These are phyloP conservation scores for Iphiclides podalirius DNA, from an alignment of 2,888 invertebrate species.

Conservation along the genomic window DNA sequence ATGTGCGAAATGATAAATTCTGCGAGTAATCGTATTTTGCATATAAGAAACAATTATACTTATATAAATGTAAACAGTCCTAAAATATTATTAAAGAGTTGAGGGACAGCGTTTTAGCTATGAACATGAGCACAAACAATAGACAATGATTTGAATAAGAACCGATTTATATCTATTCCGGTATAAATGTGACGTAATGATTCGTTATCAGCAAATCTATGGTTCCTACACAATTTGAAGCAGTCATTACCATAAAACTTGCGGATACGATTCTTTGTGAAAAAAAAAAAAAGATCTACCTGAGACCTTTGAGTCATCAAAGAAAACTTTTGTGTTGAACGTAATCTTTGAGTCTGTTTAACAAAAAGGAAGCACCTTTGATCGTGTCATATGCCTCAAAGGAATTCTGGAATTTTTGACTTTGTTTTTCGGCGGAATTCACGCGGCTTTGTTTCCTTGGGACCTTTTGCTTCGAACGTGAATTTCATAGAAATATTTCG, in stretches of 20 bases:
- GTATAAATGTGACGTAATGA: too few species aligned
- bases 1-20: constrained; percentile 1
- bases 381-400: constrained; percentile 25
- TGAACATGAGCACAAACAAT: too few species aligned
- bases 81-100: too few species aligned
- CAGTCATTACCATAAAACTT: constrained; percentile 15
- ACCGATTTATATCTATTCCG: too few species aligned
- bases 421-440: constrained; percentile 9
- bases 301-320: constrained; percentile 47
- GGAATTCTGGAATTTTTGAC: constrained; percentile 13
- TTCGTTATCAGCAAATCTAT: not conserved
- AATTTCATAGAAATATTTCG: not conserved
- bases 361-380: constrained; percentile 34
- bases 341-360: constrained; percentile 44
- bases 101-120: too few species aligned
- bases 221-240: constrained; percentile 7
- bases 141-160: too few species aligned
- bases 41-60: constrained; percentile 10
- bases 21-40: not conserved
- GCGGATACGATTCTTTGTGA: constrained; percentile 20
- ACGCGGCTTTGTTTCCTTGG: constrained; percentile 6
- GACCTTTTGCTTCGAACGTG: not conserved
- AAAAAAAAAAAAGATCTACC: constrained; percentile 43
- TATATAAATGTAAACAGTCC: too few species aligned
- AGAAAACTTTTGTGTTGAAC: constrained; percentile 41